Evolutionary conservation across 2,797 vertebrate species (phyloP), one percentile per base, ranked within the genome.

Genomic region (Anomalospiza imberbis): DNA sequence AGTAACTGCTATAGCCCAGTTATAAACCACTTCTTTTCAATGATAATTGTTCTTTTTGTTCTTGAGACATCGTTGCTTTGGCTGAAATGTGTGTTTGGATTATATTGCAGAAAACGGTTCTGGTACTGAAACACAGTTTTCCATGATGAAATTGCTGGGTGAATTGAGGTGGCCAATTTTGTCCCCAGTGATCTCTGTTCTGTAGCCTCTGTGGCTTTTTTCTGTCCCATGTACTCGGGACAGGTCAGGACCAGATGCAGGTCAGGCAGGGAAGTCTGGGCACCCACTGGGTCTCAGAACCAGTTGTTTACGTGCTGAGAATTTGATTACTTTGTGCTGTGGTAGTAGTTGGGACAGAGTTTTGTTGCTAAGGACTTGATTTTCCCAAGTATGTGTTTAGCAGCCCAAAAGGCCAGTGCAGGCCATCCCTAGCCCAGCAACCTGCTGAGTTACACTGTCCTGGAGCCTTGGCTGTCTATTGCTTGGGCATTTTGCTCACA

Each of bases 1-100:
- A 85, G 66, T 76, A 81, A 74, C 57, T 92, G 8, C 47, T 85
- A 60, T 42, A 75, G 16, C 20, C 45, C 42, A 95, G 50, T 88
- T 92, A 67, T 36, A 95, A 88, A 62, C 82, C 71, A 42, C 77
- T 65, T 5, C 72, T 89, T 65, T 78, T 32, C 86, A 75, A 72
- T 90, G 19, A 45, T 81, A 93, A 80, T 65, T 53, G 24, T 32
- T 68, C 31, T 67, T 60, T 97, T 93, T 78, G 81, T 92, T 95
- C 78, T 40, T 67, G 93, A 88, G 67, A 65, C 67, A 75, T 73
- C 32, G 70, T 65, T 85, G 28, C 60, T 80, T 61, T 4, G 53
- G 38, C 25, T 66, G 75, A 82, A 91, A 84, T 7, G 26, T 38
- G 57, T 34, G 20, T 40, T 29, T 50, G 17, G 63, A 29, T 57